Base-by-base conservation (phyloP, 2,797 vertebrate species). In the Sorex maritimensis region DNA sequence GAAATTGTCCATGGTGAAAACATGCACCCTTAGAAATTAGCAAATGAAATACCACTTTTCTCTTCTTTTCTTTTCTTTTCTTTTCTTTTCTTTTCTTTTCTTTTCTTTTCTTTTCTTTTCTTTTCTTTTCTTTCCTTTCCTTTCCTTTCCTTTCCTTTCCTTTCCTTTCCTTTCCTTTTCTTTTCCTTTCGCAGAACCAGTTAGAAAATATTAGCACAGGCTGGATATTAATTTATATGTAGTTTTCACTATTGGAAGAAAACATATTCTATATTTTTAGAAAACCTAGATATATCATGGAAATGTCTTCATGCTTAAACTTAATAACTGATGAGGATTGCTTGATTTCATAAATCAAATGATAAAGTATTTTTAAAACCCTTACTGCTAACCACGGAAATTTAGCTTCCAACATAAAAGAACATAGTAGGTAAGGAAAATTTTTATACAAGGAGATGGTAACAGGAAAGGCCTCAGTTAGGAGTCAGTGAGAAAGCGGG, bases 351-450 rank as follows among this genome's bases (percentile, higher is more conserved):
- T 41, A 72, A 78, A 44, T 65, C 72, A 41, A 73, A 24, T 68
- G 38, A 30, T 21, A 1, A 67, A 86, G 23, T 1, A 5, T 55
- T 93, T 92, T 79, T 15, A 30, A 92, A 94, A 65, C 44, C 41
- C 75, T 72, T 34, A 65, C 5, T 41, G 1, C 19, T 82, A 46
- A 77, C 46, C 84, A 1, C 67, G 67, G 88, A 97, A 97, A 94
- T 95, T 88, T 83, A 73, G 23, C 95, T 90, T 38, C 34, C 17
- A 61, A 21, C 58, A 61, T 23, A 61, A 23, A 23, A 61, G 21
- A 61, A 61, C 58, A 61, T 61, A 21, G 3, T 61, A 61, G 58
- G 7, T 6, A 21, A 61, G 17, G 58, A 61, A 61, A 61, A 15
- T 4, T 61, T 61, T 61, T 23, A 61, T 21, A 61, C 6, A 21